Percentiles rank a stretch among this genome's conserved stretches.
Evolutionary conservation across 2,113 vertebrate genomes (phyloP).

Genomic region (Dascyllus trimaculatus): DNA sequence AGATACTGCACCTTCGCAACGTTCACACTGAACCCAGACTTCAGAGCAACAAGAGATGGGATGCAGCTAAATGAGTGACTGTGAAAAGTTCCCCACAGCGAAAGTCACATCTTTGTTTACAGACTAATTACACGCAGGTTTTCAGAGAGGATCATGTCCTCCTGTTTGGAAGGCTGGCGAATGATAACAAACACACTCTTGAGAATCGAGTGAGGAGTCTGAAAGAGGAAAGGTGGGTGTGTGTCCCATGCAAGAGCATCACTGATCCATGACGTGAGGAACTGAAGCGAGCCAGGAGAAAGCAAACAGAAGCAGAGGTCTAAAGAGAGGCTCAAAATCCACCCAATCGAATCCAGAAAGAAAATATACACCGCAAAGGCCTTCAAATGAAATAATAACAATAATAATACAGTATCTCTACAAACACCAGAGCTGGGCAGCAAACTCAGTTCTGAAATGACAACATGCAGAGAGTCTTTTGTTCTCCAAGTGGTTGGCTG

Average conservation of each 20-base stretch:
- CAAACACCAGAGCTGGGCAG: constrained; percentile 61
- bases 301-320: constrained; percentile 59
- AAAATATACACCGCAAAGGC: constrained; percentile 43
- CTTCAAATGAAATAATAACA: constrained; percentile 53
- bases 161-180: constrained; percentile 38
- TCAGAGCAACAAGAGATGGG: constrained; percentile 24
- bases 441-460: constrained; percentile 41
- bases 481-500: constrained; percentile 54
- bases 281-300: constrained; percentile 47
- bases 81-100: constrained; percentile 3
- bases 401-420: constrained; percentile 8
- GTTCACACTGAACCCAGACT: constrained; percentile 22
- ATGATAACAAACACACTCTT: constrained; percentile 53
- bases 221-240: constrained; percentile 14
- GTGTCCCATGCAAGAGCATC: constrained; percentile 26
- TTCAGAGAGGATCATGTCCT: constrained; percentile 16
- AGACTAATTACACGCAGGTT: constrained; percentile 1
- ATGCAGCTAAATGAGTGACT: constrained; percentile 1
- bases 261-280: constrained; percentile 48
- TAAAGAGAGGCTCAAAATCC: constrained; percentile 16
- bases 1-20: constrained; percentile 7
- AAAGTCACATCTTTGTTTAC: neutral
- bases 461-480: constrained; percentile 61
- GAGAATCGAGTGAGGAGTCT: constrained; percentile 12
- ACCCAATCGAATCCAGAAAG: constrained; percentile 28